Evolutionary conservation across 2,113 vertebrate genomes (phyloP).

Genomic region (Nycticorax nycticorax): DNA sequence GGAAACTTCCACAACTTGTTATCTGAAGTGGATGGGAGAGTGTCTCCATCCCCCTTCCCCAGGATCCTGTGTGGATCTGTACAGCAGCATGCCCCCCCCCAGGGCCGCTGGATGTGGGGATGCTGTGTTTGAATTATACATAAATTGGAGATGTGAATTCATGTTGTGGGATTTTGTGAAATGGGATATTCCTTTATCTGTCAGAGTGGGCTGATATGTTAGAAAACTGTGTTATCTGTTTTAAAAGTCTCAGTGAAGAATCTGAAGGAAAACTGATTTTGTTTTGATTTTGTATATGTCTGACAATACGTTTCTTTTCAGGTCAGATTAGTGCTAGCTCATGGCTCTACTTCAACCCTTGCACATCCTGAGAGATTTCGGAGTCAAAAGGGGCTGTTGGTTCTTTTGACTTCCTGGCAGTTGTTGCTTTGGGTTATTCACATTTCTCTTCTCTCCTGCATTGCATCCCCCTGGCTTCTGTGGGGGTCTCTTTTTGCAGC

Average conservation of each 20-base stretch:
- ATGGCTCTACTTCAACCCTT: background rate
- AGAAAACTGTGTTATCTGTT: background rate
- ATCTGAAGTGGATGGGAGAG: background rate
- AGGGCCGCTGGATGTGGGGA: background rate
- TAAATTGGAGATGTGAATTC: background rate
- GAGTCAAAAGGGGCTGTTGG: background rate
- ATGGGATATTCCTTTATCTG: background rate
- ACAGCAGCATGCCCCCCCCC: background rate
- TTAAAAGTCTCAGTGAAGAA: background rate
- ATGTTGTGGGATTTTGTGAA: background rate
- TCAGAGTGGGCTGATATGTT: background rate
- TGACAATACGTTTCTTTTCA: background rate
- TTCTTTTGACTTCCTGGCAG: background rate
- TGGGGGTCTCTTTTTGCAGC: background rate
- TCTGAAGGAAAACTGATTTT: background rate
- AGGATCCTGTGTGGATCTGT: background rate
- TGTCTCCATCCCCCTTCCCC: background rate
- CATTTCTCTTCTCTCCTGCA: background rate
- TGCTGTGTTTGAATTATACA: background rate
- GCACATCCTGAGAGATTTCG: background rate
- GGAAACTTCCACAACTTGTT: background rate
- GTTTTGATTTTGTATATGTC: background rate
- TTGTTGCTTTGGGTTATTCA: background rate
- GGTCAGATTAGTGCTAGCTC: background rate
- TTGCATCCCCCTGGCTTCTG: background rate